phyloP scores from a whole-genome alignment of 2,888 invertebrate species.

The Microdon myrmicae region DNA sequence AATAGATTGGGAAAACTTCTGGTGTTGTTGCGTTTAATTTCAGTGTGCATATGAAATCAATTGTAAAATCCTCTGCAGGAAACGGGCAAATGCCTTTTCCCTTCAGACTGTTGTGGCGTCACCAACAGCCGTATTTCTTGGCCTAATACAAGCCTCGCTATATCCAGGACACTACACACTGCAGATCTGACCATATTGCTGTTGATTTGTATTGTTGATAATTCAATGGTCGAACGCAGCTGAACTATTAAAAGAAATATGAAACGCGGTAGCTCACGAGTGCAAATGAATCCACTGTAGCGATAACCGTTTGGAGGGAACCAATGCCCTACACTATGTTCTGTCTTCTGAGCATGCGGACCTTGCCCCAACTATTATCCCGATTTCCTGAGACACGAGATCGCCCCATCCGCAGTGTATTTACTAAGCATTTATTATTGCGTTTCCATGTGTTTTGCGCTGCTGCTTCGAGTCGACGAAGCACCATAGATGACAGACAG shows the following conservation, averaged over 20 bases:
- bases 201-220: slow-evolving; percentile 36
- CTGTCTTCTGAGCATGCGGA: slow-evolving; percentile 20
- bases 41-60: slow-evolving; percentile 40
- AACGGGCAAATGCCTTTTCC: slow-evolving; percentile 40
- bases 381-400: slow-evolving; percentile 46
- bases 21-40: slow-evolving; percentile 14
- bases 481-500: slow-evolving; percentile 39
- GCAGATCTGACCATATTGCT: slow-evolving; percentile 50
- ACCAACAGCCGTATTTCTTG: slow-evolving; percentile 27
- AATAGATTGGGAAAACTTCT: slow-evolving; percentile 9
- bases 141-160: slow-evolving; percentile 39
- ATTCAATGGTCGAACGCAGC: too few relatives aligned
- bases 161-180: slow-evolving; percentile 21
- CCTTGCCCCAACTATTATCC: slow-evolving; percentile 44
- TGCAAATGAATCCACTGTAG: slow-evolving; percentile 46
- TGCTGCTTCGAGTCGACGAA: slow-evolving; percentile 7
- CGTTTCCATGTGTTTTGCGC: slow-evolving; percentile 37
- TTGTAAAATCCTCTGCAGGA: slow-evolving; percentile 36
- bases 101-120: slow-evolving; percentile 48
- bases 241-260: slow-evolving; percentile 50
- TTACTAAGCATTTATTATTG: slow-evolving; percentile 40
- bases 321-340: not conserved
- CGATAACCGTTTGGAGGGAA: slow-evolving; percentile 27
- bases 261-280: slow-evolving; percentile 31
- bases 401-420: slow-evolving; percentile 42